phyloP scores from a whole-genome alignment of 1,140 invertebrate species.

The Monochamus saltuarius region DNA sequence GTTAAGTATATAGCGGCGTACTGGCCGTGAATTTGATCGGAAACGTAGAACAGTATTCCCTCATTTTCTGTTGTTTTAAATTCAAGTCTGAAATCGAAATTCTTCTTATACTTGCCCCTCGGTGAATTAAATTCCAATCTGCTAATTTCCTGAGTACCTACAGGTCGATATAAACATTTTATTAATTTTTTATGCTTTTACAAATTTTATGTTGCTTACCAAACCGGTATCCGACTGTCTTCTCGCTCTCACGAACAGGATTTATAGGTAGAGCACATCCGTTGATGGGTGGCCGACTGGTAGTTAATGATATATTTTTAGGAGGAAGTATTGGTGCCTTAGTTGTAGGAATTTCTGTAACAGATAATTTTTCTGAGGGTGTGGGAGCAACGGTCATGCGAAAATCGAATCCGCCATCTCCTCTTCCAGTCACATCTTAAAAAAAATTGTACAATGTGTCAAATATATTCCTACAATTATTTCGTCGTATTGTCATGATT shows the following conservation, averaged over 20 bases:
- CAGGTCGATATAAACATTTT: no score
- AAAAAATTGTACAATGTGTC: slow-evolving; percentile 3
- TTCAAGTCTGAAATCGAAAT: slow-evolving; percentile 75
- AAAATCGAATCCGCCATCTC: slow-evolving; percentile 41
- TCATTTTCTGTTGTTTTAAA: slow-evolving; percentile 77
- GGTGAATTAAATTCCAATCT: slow-evolving; percentile 69
- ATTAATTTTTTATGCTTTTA: no score
- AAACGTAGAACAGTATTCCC: slow-evolving; percentile 83
- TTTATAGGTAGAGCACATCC: slow-evolving; percentile 35
- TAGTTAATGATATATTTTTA: slow-evolving; percentile 21
- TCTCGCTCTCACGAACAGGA: slow-evolving; percentile 26
- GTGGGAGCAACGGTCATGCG: background rate
- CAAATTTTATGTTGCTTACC: background rate
- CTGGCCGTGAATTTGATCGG: slow-evolving; percentile 67
- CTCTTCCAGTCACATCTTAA: slow-evolving; percentile 28
- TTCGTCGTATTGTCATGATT: no score
- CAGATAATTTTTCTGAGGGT: background rate
- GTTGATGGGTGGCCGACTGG: slow-evolving; percentile 26
- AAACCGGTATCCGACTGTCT: slow-evolving; percentile 30
- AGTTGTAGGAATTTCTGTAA: slow-evolving; percentile 7
- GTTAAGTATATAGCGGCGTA: slow-evolving; percentile 80
- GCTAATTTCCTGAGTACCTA: slow-evolving; percentile 57
- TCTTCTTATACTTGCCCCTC: slow-evolving; percentile 62
- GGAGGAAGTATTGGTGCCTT: slow-evolving; percentile 7
- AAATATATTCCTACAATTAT: no score